phyloP scores from a whole-genome alignment of 2,113 vertebrate species.

The Pteronura brasiliensis region DNA sequence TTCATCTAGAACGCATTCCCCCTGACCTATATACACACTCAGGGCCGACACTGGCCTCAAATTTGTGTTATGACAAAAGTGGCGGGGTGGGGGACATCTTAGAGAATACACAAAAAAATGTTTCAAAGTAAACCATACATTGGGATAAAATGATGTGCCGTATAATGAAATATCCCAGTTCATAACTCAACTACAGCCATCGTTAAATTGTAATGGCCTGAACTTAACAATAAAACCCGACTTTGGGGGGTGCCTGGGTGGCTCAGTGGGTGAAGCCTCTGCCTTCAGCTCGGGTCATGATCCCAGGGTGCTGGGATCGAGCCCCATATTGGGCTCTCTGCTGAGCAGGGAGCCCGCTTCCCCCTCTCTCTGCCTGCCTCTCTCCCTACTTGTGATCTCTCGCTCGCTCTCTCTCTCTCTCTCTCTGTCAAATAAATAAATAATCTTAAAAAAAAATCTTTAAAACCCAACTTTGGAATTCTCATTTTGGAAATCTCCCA shows the following conservation, averaged over 20 bases:
- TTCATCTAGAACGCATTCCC: not conserved
- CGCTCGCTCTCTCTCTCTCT: no score
- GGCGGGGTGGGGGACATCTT: not conserved
- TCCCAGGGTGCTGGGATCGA: no score
- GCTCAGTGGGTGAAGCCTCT: no score
- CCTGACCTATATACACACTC: not conserved
- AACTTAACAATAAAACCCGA: constrained; percentile 12
- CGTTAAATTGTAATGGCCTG: not conserved
- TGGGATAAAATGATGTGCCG: not conserved
- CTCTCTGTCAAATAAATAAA: no score
- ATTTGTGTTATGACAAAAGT: not conserved
- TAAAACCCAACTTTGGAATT: constrained; percentile 16
- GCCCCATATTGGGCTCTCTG: no score
- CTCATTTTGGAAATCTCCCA: not conserved
- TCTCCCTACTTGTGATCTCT: no score
- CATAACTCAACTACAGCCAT: not conserved
- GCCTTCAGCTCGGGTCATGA: no score
- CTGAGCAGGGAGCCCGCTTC: no score
- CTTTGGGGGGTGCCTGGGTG: not conserved
- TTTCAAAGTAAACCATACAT: constrained; percentile 13
- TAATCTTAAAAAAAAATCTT: no score
- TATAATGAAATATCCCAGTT: constrained; percentile 29
- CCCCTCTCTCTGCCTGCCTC: no score
- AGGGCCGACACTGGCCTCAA: not conserved
- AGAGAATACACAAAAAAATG: not conserved